Base-by-base conservation (phyloP, 2,797 vertebrate genomes). In the Triplophysa bombifrons region DNA sequence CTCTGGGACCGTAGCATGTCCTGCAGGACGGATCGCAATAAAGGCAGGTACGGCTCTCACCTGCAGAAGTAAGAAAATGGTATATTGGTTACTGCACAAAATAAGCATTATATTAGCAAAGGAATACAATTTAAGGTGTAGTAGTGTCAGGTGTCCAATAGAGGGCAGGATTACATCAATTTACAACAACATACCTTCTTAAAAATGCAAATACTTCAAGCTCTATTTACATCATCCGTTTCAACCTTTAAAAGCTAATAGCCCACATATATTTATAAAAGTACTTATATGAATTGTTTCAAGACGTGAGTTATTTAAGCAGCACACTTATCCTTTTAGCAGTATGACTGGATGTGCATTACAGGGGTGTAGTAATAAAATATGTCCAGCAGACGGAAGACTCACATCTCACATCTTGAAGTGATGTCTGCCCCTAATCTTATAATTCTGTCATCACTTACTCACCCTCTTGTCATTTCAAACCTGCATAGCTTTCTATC, bases 1-100 rank as follows among this genome's bases (percentile, higher is more conserved):
- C 85, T 81, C 88, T 80, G 17, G 92, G 90, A 19, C 93, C 93
- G 80, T 94, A 94, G 81, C 93, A 93, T 60, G 91, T 91, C 61
- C 90, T 88, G 68, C 89, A 93, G 27, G 90, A 90, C 2, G 73
- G 72, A 61, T 93, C 88, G 77, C 91, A 95, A 3, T 64, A 9
- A 5, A 83, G 77, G 48, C 87, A 95, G 70, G 88, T 86, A 75
- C 83, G 74, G 66, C 87, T 86, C 78, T 83, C 86, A 2, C 88
- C 92, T 93, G 68, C 19, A 9, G 2, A 4, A 77, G 13, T 22
- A 19, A 19, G 14, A 73, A 41, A 5, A 51, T 55, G 19, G 13
- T 20, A 4, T 9, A 41, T 2, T 22, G 55, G 14, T 58, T 22
- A 22, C 13, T 16, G 12, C n/a, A 61, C 9, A 65, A 5, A 2